Base-by-base conservation (phyloP, 2,113 vertebrate species). In the Chaetops frenatus region DNA sequence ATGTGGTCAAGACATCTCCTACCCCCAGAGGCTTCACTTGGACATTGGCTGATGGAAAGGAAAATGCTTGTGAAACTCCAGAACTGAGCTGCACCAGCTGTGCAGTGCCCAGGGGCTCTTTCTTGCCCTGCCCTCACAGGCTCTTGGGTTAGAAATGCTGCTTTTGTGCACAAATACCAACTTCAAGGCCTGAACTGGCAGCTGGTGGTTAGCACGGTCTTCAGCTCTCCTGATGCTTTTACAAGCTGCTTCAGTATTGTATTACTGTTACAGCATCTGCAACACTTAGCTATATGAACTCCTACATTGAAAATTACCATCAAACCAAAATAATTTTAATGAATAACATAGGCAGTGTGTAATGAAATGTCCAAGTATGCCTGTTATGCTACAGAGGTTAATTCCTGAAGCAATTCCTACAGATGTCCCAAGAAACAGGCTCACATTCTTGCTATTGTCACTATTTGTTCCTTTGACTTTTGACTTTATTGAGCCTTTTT, bases 11-110 rank as follows among this genome's bases (percentile, higher is more conserved):
- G 67, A 36, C 71, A 81, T 93, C 88, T 93, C 74, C 58, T 90
- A 1, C 62, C 51, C 86, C 86, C 80, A 92, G 69, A 97, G 95
- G 76, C 88, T 94, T 88, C 36, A 10, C 78, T 92, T 3, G 21
- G 77, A 61, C 91, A 61, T 31, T 94, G 90, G 87, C 87, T 1
- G 15, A 61, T 67, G 53, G 92, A 82, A 95, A 22, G 81, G 81
- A 95, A 95, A 95, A 95, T 76, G 62, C 42, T 95, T 95, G 87
- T 82, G 94, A 85, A 96, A 96, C 90, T 94, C 71, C 87, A 87
- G 61, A 89, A 38, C 79, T 45, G 90, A 95, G 61, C n/a, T 88
- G 50, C 0, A 1, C 81, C 66, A 85, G 90, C 81, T 94, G 58
- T 8, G 7, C 54, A 42, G 82, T 65, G 88, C 90, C 90, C 81